Evolutionary conservation across 92 coral and sea anemone species (phyloP).

Genomic region (Phenganax marumi): DNA sequence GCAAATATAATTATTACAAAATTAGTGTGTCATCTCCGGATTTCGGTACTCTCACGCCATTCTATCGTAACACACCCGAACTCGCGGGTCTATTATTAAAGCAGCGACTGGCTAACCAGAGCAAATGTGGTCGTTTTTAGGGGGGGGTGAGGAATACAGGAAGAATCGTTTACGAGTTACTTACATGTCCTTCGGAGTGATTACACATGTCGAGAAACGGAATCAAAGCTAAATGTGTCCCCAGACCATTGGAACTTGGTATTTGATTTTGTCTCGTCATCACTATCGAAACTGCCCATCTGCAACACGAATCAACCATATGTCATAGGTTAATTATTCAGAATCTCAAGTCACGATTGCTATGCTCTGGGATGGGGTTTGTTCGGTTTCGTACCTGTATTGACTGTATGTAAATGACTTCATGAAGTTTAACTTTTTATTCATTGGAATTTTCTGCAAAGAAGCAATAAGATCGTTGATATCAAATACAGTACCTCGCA

Average conservation of each 20-base stretch:
- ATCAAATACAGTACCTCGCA: not conserved
- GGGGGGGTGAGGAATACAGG: not conserved
- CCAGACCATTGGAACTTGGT: slow-evolving; percentile 67
- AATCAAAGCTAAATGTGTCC: slow-evolving; percentile 73
- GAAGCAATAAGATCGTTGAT: not conserved
- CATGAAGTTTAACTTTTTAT: slow-evolving; percentile 60
- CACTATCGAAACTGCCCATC: slow-evolving; percentile 97
- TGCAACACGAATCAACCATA: slow-evolving; percentile 3
- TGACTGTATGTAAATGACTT: slow-evolving; percentile 75
- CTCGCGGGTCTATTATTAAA: no score
- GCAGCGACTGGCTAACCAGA: no score
- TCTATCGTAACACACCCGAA: no score
- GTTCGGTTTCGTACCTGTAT: slow-evolving; percentile 59
- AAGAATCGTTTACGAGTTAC: not conserved
- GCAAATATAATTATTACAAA: not conserved
- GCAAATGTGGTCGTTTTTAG: slow-evolving; percentile 2
- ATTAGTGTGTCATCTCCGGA: not conserved
- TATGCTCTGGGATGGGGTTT: no score
- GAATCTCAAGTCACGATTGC: no score
- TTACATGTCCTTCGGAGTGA: slow-evolving; percentile 83
- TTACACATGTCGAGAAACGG: slow-evolving; percentile 99
- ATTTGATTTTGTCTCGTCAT: slow-evolving; percentile 95
- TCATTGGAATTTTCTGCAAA: slow-evolving; percentile 52
- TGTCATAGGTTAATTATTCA: no score
- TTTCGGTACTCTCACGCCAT: no score